Evolutionary conservation across 1,140 invertebrate species (phyloP), one percentile per base, ranked within the genome.

Genomic region (Hydropsyche tenuis): DNA sequence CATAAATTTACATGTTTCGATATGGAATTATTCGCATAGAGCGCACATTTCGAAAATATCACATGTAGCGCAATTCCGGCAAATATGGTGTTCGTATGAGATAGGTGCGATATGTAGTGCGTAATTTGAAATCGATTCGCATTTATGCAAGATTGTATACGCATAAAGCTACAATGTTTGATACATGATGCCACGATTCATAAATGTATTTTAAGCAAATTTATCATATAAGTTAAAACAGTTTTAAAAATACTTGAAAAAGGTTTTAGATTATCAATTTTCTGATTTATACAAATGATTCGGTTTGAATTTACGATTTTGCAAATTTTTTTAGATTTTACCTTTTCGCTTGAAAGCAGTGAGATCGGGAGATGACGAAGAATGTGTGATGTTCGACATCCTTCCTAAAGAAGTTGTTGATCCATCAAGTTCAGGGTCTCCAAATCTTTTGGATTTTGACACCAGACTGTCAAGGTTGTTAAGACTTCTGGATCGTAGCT

Each of bases 401-500:
- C 45, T 56, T 22, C 37, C 43, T 16, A 30, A 16, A 25, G 20
- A 73, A 14, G 63, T 12, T 22, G 62, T 42, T 14, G 65, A 68
- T 16, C 20, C 25, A 22, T 62, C 60, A 11, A 60, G n/a, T 9
- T 43, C 37, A 12, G 23, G 62, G 6, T 71, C 69, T 11, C 16
- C 25, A n/a, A 56, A 60, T 14, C 53, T 23, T 30, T 22, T 62
- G 11, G 6, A 43, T 45, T 45, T 66, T 7, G 25, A 42, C 14
- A 68, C 46, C n/a, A 75, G 7, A 14, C 27, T 27, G 25, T 72
- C 69, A 63, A 75, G 30, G 51, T 75, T 75, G 63, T 72, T 75
- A 11, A 75, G 63, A 72, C 74, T 75, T 27, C 74, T 14, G 0
- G 74, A 75, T 14, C 74, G 45, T 0, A 75, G 48, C 74, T 75